Evolutionary conservation across 2,888 invertebrate species (phyloP).

Genomic region (Andrena minutula): DNA sequence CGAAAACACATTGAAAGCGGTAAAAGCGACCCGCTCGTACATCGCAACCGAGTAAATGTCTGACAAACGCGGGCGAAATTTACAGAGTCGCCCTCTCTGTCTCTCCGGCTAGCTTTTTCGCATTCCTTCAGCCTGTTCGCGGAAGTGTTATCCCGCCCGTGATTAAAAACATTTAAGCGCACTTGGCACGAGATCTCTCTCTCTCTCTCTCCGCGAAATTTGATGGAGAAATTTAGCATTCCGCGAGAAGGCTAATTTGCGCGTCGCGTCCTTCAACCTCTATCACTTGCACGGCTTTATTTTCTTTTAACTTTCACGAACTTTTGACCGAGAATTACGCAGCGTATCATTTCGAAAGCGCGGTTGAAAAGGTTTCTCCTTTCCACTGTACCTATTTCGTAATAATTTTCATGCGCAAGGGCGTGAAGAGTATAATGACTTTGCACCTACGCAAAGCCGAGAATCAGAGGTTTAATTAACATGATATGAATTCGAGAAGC

Average conservation of each 20-base stretch:
- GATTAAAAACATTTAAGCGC: slow-evolving; percentile 24
- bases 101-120: background rate
- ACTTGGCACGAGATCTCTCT: background rate
- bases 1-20: slow-evolving; percentile 30
- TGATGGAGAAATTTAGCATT: slow-evolving; percentile 14
- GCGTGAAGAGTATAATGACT: background rate
- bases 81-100: background rate
- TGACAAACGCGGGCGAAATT: slow-evolving; percentile 27
- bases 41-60: slow-evolving; percentile 20
- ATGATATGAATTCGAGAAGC: no score
- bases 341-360: no score
- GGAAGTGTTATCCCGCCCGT: slow-evolving; percentile 9
- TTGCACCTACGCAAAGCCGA: background rate
- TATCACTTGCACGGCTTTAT: background rate
- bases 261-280: slow-evolving; percentile 10
- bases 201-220: slow-evolving; percentile 10
- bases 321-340: background rate
- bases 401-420: background rate
- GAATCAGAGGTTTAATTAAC: background rate
- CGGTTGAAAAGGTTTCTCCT: background rate
- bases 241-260: slow-evolving; percentile 20
- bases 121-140: background rate
- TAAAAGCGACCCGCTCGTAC: slow-evolving; percentile 3
- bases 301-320: slow-evolving; percentile 6
- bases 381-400: background rate